Conservation (phyloP, 23 tunicate genomes). For the Styela plicata region DNA sequence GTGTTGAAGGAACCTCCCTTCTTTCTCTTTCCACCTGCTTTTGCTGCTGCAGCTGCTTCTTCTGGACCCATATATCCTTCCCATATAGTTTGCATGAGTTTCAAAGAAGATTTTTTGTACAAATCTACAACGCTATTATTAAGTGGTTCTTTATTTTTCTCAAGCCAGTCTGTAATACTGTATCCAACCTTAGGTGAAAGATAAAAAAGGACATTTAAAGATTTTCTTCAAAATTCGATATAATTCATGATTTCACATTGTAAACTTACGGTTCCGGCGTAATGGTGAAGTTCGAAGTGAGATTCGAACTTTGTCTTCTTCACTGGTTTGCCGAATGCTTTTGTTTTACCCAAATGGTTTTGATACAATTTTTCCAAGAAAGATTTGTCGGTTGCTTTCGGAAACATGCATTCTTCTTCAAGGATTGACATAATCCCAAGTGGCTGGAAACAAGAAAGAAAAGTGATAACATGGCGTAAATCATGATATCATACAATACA, state of each 20-base stretch:
- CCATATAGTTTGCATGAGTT: slow-evolving; percentile 67
- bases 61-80: slow-evolving; percentile 34
- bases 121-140: slow-evolving; percentile 91
- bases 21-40: slow-evolving; percentile 91
- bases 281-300: slow-evolving; percentile 90
- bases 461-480: too few species aligned
- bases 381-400: slow-evolving; percentile 89
- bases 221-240: not conserved
- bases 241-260: too few species aligned
- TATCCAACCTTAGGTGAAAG: slow-evolving; percentile 58
- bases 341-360: slow-evolving; percentile 85
- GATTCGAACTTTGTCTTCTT: slow-evolving; percentile 89
- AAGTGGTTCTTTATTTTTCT: slow-evolving; percentile 92
- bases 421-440: slow-evolving; percentile 95
- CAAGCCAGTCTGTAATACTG: slow-evolving; percentile 89
- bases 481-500: too few species aligned
- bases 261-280: slow-evolving; percentile 96
- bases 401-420: slow-evolving; percentile 98
- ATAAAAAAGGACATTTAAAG: not conserved
- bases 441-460: slow-evolving; percentile 42
- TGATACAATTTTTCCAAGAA: slow-evolving; percentile 89
- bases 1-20: slow-evolving; percentile 95
- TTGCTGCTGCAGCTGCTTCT: slow-evolving; percentile 80
- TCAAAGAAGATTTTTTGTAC: slow-evolving; percentile 71
- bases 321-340: slow-evolving; percentile 85